Evolutionary conservation across 92 coral and sea anemone species (phyloP).

Genomic region (Palythoa grandis): DNA sequence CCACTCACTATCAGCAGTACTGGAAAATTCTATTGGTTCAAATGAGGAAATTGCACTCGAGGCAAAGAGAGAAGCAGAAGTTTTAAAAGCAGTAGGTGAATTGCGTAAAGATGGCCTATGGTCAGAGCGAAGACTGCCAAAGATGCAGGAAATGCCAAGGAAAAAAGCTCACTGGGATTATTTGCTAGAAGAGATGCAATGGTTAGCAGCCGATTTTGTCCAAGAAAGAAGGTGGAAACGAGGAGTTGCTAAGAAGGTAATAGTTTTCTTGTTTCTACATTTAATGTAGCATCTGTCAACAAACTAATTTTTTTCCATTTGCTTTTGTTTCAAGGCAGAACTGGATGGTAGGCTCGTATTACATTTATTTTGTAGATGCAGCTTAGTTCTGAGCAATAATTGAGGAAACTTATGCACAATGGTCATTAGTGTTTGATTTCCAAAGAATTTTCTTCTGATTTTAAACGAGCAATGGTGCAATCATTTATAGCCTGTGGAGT

Average conservation of each 20-base stretch:
- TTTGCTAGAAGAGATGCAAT: conserved; percentile 96
- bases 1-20: conserved; percentile 79
- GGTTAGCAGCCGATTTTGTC: conserved; percentile 98
- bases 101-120: conserved; percentile 98
- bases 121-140: conserved; percentile 87
- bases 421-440: no score
- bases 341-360: no score
- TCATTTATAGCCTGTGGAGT: no score
- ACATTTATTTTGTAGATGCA: no score
- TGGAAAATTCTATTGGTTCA: conserved; percentile 85
- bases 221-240: conserved; percentile 99
- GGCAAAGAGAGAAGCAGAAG: conserved; percentile 96
- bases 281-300: no score
- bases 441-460: no score
- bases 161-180: conserved; percentile 99
- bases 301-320: no score
- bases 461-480: no score
- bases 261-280: not conserved
- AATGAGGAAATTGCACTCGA: conserved; percentile 94
- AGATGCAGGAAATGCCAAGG: conserved; percentile 91
- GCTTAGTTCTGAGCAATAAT: no score
- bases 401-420: no score
- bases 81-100: conserved; percentile 89
- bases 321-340: no score
- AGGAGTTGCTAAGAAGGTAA: conserved; percentile 96